phyloP scores from a whole-genome alignment of 2,113 vertebrate species.

The Anarrhichthys ocellatus region DNA sequence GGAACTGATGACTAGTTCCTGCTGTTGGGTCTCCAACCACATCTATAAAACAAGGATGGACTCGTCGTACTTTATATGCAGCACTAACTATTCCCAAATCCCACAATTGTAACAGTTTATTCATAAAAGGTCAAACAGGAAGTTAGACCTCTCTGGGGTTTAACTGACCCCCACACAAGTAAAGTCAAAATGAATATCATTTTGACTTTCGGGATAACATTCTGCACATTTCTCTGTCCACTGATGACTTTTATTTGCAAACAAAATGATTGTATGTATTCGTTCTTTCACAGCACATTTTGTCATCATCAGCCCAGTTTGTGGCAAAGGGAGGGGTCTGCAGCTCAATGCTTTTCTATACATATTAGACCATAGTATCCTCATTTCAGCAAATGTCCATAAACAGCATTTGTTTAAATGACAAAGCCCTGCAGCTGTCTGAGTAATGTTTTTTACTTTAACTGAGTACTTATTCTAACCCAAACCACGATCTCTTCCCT shows the following conservation, averaged over 20 bases:
- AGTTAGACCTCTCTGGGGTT: background rate
- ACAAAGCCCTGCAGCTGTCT: background rate
- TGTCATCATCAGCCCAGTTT: background rate
- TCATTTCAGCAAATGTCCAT: background rate
- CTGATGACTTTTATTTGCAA: background rate
- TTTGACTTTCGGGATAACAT: too few species aligned
- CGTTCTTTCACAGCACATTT: background rate
- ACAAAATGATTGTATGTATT: background rate
- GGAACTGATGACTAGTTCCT: background rate
- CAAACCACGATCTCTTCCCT: background rate
- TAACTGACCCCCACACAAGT: background rate
- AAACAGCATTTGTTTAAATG: background rate
- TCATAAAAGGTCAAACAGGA: background rate
- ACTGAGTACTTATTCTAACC: background rate
- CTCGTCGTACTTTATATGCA: background rate
- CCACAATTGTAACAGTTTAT: background rate
- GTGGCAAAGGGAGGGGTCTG: background rate
- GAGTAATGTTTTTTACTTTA: background rate
- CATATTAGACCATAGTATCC: background rate
- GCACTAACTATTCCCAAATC: background rate
- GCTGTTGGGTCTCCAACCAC: background rate
- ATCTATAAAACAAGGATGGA: background rate
- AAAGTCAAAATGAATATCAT: background rate
- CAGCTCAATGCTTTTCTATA: background rate
- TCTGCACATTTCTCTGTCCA: background rate